phyloP scores from a whole-genome alignment of 2,888 invertebrate species.

The Tipula unca region DNA sequence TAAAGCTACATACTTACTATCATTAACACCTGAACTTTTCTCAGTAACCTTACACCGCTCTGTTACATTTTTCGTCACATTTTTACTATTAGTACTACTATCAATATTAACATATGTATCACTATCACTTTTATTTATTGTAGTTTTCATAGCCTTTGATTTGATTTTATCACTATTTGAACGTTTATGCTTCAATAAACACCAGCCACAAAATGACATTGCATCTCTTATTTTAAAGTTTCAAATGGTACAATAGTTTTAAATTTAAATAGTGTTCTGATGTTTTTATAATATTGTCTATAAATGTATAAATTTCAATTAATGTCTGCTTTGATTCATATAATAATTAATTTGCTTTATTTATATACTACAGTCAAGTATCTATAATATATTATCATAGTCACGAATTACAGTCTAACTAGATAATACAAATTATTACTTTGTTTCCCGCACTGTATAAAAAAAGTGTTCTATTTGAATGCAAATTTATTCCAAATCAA shows the following conservation, averaged over 20 bases:
- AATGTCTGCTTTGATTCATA: background rate
- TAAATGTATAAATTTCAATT: background rate
- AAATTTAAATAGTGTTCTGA: background rate
- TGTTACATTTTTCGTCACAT: background rate
- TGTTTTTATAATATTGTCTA: background rate
- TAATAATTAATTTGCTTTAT: background rate
- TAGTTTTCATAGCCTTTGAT: background rate
- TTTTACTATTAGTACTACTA: background rate
- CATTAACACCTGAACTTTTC: background rate
- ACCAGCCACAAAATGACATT: conserved; percentile 14
- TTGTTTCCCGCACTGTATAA: background rate
- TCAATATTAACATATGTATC: background rate
- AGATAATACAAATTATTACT: background rate
- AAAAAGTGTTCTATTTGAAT: background rate
- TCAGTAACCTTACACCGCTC: background rate
- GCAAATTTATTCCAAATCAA: background rate
- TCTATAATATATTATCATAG: background rate
- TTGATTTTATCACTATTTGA: background rate
- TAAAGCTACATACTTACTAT: background rate
- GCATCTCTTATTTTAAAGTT: background rate
- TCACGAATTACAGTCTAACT: background rate
- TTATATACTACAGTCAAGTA: background rate
- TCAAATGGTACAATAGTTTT: background rate
- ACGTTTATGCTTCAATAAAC: background rate
- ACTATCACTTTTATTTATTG: background rate